Evolutionary conservation across 1,140 invertebrate species (phyloP).

Genomic region (Papilio glaucus): DNA sequence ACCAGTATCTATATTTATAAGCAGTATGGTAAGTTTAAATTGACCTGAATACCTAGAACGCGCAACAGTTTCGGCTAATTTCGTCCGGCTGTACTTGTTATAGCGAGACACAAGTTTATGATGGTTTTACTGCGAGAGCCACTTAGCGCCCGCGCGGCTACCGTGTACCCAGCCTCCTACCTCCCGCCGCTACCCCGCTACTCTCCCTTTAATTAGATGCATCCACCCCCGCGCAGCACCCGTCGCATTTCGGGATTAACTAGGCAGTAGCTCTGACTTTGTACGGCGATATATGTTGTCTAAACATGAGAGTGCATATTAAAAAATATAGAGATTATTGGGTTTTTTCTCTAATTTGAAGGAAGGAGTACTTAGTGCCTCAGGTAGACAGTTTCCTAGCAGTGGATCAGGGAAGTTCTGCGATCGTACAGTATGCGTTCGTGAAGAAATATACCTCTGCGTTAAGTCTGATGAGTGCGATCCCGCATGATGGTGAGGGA

Average conservation of each 20-base stretch:
- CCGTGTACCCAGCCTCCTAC: conserved; percentile 54
- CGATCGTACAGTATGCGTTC: too few species aligned
- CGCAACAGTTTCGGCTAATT: not conserved
- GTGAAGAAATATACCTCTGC: too few species aligned
- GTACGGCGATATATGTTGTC: not conserved
- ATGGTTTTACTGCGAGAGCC: conserved; percentile 77
- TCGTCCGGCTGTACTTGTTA: conserved; percentile 57
- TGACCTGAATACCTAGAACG: not conserved
- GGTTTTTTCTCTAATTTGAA: too few species aligned
- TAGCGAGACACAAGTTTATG: conserved; percentile 76
- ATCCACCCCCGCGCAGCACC: conserved; percentile 44
- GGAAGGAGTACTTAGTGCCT: too few species aligned
- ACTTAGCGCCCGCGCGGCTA: conserved; percentile 75
- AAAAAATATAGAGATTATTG: too few species aligned
- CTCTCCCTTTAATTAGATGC: conserved; percentile 64
- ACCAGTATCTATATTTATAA: not conserved
- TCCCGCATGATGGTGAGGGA: too few species aligned
- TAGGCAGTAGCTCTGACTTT: conserved; percentile 39
- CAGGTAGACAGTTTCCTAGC: too few species aligned
- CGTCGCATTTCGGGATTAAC: conserved; percentile 51
- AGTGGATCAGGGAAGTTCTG: too few species aligned
- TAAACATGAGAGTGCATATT: conserved; percentile 1
- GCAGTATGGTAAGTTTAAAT: too few species aligned
- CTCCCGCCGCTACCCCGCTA: conserved; percentile 33
- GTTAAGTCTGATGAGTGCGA: too few species aligned